Conservation (phyloP, 2,113 vertebrate genomes). For the Actenoides hombroni region DNA sequence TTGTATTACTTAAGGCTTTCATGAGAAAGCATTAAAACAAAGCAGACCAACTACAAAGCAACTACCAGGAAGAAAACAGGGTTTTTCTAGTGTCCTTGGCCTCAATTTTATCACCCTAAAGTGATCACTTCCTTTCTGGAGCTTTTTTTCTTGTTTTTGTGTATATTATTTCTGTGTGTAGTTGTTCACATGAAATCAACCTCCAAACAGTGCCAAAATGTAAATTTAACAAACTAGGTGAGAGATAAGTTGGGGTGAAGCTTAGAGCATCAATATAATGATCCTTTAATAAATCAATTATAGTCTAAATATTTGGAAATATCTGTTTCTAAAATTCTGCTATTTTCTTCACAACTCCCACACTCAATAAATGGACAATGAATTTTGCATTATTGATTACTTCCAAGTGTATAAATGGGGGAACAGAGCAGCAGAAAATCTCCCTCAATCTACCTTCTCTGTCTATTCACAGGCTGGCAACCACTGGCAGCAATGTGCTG, state of each 20-base stretch:
- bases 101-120: background rate
- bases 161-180: slow-evolving; percentile 8
- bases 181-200: background rate
- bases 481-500: fast-evolving
- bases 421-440: background rate
- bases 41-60: slow-evolving; percentile 44
- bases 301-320: background rate
- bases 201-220: background rate
- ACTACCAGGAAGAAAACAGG: slow-evolving; percentile 30
- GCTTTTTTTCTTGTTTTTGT: slow-evolving; percentile 20
- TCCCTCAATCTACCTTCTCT: background rate
- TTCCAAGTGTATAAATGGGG: background rate
- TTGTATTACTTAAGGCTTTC: background rate
- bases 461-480: background rate
- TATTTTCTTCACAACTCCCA: background rate
- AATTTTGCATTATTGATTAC: background rate
- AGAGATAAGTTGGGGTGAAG: background rate
- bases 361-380: background rate
- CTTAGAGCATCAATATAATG: background rate
- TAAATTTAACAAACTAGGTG: background rate
- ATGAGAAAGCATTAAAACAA: slow-evolving; percentile 36
- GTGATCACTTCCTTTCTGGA: slow-evolving; percentile 41
- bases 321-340: background rate
- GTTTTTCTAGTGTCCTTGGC: slow-evolving; percentile 35
- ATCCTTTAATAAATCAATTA: background rate